Percentiles rank a stretch among this genome's conserved stretches.
phyloP scores from a whole-genome alignment of 2,113 vertebrate species.

The Aix galericulata region DNA sequence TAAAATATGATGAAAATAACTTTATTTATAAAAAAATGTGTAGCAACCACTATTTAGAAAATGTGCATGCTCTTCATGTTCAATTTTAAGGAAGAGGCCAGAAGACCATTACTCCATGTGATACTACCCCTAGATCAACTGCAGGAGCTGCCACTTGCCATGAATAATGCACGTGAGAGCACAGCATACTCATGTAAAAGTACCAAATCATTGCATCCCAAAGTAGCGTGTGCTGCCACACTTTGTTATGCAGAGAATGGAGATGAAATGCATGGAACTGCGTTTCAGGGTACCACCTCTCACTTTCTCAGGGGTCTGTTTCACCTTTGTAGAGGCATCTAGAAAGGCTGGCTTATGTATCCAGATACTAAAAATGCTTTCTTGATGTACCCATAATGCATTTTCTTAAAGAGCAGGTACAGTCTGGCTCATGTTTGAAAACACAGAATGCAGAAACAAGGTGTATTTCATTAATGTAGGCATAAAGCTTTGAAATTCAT shows the following conservation, averaged over 20 bases:
- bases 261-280: neutral
- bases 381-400: neutral
- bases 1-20: neutral
- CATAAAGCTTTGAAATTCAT: neutral
- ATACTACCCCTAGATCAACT: neutral
- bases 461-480: neutral
- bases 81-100: neutral
- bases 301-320: neutral
- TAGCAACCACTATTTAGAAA: neutral
- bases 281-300: neutral
- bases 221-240: neutral
- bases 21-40: neutral
- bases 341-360: neutral
- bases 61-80: neutral
- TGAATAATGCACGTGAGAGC: neutral
- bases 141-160: neutral
- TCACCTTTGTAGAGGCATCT: neutral
- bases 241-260: neutral
- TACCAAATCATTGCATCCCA: neutral
- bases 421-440: neutral
- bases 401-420: neutral
- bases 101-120: neutral
- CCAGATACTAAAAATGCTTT: neutral
- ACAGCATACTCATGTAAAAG: neutral
- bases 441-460: neutral